A percentile compares a stretch with the other conserved stretches of the same genome.
phyloP scores from a whole-genome alignment of 2,888 invertebrate species.

The Halocaridina rubra region DNA sequence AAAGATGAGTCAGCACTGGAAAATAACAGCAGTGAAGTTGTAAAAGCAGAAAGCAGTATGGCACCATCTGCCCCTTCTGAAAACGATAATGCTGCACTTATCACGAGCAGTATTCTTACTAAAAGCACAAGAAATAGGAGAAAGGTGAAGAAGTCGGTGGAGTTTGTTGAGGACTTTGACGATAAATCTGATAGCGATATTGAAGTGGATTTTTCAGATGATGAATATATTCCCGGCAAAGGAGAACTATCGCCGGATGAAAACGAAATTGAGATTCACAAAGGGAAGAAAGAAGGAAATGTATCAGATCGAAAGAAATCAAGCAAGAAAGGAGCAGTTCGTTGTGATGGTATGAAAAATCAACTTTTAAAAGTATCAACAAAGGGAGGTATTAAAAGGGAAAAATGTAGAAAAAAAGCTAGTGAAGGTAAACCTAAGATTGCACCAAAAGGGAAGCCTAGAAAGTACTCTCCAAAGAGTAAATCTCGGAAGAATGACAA shows the following conservation, averaged over 20 bases:
- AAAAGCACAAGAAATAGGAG: not conserved
- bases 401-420: too few species aligned
- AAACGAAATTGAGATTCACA: not conserved
- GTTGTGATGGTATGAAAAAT: not conserved
- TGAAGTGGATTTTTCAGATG: not conserved
- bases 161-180: not conserved
- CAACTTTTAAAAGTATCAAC: not conserved
- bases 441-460: not conserved
- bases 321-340: too few species aligned
- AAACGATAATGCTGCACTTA: too few species aligned
- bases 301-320: not conserved
- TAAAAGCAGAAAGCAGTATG: too few species aligned
- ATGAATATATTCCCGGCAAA: not conserved
- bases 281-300: not conserved
- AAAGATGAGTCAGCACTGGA: too few species aligned
- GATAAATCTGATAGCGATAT: not conserved
- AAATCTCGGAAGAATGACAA: not conserved
- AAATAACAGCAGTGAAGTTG: too few species aligned
- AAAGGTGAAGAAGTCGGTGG: not conserved
- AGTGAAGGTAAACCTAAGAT: not conserved
- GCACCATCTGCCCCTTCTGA: too few species aligned
- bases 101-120: too few species aligned
- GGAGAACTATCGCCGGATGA: too few species aligned
- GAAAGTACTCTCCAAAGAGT: not conserved
- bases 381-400: not conserved